phyloP scores from a whole-genome alignment of 1,140 invertebrate genomes.

The Anastatus disparis region DNA sequence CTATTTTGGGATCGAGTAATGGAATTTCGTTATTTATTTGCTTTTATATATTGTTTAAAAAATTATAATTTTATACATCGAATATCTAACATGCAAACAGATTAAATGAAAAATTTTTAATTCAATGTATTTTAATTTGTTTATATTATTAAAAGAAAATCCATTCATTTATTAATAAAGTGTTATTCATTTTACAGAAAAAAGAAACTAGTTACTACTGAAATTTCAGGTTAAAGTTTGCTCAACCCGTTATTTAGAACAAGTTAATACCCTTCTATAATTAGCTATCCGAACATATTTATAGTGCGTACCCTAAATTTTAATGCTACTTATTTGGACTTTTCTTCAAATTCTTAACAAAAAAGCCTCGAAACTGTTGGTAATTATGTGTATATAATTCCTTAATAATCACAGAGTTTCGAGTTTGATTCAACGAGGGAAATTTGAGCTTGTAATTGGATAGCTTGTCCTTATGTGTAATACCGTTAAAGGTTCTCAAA shows the following conservation, averaged over 20 bases:
- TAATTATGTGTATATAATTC: conserved; percentile 1
- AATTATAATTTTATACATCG: too few species aligned
- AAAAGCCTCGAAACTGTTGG: background rate
- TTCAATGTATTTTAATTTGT: too few species aligned
- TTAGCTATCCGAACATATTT: background rate
- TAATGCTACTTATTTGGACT: background rate
- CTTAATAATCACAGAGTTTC: background rate
- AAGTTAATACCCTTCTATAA: background rate
- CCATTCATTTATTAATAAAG: background rate
- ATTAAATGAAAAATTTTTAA: too few species aligned
- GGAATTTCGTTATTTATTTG: too few species aligned
- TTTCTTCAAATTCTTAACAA: background rate
- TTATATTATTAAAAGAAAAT: background rate
- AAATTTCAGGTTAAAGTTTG: background rate
- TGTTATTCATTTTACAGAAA: background rate
- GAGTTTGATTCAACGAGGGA: conserved; percentile 1
- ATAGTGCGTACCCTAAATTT: background rate
- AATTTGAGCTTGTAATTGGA: conserved; percentile 19
- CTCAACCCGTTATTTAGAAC: background rate
- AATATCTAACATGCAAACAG: too few species aligned
- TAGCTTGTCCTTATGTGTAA: background rate
- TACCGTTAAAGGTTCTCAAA: conserved; percentile 30
- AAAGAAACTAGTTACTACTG: background rate
- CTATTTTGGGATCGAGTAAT: too few species aligned
- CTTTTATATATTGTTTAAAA: too few species aligned